Base-by-base conservation (phyloP, 2,888 invertebrate genomes). In the Drosophila falleni region DNA sequence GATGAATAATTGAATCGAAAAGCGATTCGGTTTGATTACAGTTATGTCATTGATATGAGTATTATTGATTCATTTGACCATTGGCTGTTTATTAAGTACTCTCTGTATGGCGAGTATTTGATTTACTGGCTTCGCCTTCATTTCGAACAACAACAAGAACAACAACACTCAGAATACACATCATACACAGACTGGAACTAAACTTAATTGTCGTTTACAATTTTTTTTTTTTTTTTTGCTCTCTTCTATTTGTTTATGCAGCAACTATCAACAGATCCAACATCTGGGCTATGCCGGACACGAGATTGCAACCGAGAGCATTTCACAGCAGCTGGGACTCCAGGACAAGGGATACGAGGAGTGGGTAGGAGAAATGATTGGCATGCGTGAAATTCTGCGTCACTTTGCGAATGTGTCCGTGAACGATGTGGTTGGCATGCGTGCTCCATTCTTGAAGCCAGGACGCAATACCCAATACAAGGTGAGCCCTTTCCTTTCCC, bases 281-380 rank as follows among this genome's bases (percentile, higher is more conserved):
- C 94, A 96, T 89, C 93, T 98, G 60, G 97, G 97, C 60, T 96
- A 96, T 86, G 96, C 96, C 76, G 98, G 98, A 42, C 97, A 98
- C 90, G 98, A 98, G 94, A 94, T 95, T 71, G 95, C 94, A 42
- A 94, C 94, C 49, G 94, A 95, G 76, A 95, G 94, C 51, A 94
- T 95, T 64, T 95, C 95, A 2, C 93, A 94, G 80, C 97, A 97
- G 90, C 95, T 95, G 90, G 97, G 97, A 49, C 94, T 98, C 10
- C 97, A 98, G 93, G 97, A 97, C 92, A 96, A 97, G 92, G 96
- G 96, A 60, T 97, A 97, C 92, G 97, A 98, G 93, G 97, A 97
- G 92, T 98, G 98, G 98, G 96, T 96, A 0, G 97, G 97, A 23
- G 98, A 98, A 93, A 97, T 97, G 97, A 96, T 98, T 84, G 97